phyloP scores from a whole-genome alignment of 1,140 invertebrate species.

The Drosophila miranda region DNA sequence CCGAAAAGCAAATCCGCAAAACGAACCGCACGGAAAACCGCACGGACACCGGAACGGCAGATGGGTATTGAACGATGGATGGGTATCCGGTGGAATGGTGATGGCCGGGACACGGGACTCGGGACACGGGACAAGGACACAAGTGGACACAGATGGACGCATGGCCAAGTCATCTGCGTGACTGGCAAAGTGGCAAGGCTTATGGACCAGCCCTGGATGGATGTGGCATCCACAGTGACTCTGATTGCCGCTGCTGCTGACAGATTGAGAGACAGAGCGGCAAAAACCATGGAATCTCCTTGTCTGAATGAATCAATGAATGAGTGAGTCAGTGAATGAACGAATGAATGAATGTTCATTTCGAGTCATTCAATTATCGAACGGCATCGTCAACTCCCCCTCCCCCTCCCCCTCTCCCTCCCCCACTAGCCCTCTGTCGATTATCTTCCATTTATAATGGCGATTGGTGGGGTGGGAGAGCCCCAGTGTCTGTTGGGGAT shows the following conservation, averaged over 20 bases:
- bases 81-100: constrained; percentile 26
- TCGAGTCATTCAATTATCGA: constrained; percentile 19
- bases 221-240: too few relatives aligned
- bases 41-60: constrained; percentile 15
- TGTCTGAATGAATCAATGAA: neutral
- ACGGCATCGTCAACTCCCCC: neutral
- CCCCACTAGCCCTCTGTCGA: constrained; percentile 8
- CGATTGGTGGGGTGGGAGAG: neutral
- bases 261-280: too few relatives aligned
- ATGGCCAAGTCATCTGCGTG: constrained; percentile 1
- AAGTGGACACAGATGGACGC: constrained; percentile 15
- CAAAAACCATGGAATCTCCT: neutral
- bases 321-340: neutral
- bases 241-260: constrained; percentile 23
- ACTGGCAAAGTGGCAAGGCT: constrained; percentile 8
- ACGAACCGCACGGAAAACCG: constrained; percentile 47
- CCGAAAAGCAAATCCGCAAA: constrained; percentile 57
- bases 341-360: neutral
- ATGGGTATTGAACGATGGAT: constrained; percentile 34
- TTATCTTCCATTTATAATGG: constrained; percentile 48
- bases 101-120: constrained; percentile 28
- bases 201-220: constrained; percentile 8
- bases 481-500: constrained; percentile 29
- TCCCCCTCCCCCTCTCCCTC: neutral
- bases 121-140: constrained; percentile 22